Evolutionary conservation across 2,797 vertebrate species (phyloP).

Genomic region (Acomys russatus): DNA sequence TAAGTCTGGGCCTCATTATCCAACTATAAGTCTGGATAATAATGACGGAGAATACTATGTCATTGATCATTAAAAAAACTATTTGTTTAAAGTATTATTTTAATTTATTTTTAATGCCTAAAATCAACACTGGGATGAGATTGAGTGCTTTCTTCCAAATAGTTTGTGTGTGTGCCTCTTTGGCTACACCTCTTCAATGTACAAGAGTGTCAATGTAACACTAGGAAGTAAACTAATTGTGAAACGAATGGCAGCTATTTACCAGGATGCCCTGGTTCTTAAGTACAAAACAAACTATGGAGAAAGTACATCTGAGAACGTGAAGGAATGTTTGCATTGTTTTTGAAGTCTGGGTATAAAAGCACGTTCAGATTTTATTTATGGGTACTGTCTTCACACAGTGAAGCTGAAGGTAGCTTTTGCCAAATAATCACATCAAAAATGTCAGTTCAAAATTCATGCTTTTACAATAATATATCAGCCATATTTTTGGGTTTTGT

Average conservation of each 20-base stretch:
- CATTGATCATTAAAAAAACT: not conserved
- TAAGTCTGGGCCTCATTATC: not conserved
- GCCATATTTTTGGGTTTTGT: slow-evolving; percentile 70
- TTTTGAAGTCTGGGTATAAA: slow-evolving; percentile 82
- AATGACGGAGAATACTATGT: not conserved
- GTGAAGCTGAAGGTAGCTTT: slow-evolving; percentile 79
- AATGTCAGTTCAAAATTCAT: slow-evolving; percentile 67
- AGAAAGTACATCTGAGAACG: slow-evolving; percentile 74
- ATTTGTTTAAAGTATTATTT: slow-evolving; percentile 32
- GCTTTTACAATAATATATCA: slow-evolving; percentile 75
- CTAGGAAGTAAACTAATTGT: slow-evolving; percentile 83
- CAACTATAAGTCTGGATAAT: not conserved
- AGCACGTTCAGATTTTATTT: slow-evolving; percentile 80
- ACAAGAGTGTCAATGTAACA: slow-evolving; percentile 78
- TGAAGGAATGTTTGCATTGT: slow-evolving; percentile 73
- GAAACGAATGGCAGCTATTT: slow-evolving; percentile 74
- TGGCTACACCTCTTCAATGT: slow-evolving; percentile 63
- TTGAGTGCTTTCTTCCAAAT: slow-evolving; percentile 42
- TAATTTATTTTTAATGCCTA: slow-evolving; percentile 13
- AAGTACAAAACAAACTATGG: slow-evolving; percentile 78
- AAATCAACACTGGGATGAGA: slow-evolving; percentile 35
- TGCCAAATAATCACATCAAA: slow-evolving; percentile 82
- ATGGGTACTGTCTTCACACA: slow-evolving; percentile 75
- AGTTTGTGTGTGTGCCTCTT: slow-evolving; percentile 31
- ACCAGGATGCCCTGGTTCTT: slow-evolving; percentile 77